These are phyloP conservation scores for Hyposoter didymator DNA, from an alignment of 2,888 invertebrate species.

Conservation along the genomic window DNA sequence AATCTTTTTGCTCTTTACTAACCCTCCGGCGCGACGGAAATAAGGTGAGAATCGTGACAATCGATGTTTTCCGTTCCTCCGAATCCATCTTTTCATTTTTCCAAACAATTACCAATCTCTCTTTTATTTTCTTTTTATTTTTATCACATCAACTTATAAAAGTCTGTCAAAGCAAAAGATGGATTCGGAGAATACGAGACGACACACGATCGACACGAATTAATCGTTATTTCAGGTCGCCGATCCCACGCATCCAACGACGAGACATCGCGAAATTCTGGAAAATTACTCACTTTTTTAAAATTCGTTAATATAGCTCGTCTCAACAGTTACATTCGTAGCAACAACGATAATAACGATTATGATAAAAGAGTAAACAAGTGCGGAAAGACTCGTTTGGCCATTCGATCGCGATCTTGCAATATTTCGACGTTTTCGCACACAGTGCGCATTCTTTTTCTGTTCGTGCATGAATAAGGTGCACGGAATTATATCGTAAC, in stretches of 20 bases:
- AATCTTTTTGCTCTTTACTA: not conserved
- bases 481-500: slow-evolving; percentile 52
- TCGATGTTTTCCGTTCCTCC: slow-evolving; percentile 1
- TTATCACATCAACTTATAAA: too few relatives aligned
- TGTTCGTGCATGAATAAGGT: slow-evolving; percentile 23
- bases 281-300: not conserved
- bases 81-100: not conserved
- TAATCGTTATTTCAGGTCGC: slow-evolving; percentile 29
- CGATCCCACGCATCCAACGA: not conserved
- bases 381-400: slow-evolving; percentile 47
- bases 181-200: slow-evolving; percentile 4
- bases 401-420: not conserved
- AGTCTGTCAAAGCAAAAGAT: not conserved
- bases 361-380: slow-evolving; percentile 12
- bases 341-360: not conserved
- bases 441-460: not conserved
- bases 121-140: too few relatives aligned
- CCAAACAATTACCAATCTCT: too few relatives aligned
- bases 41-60: slow-evolving; percentile 18
- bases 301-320: not conserved
- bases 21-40: slow-evolving; percentile 10
- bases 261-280: slow-evolving; percentile 8
- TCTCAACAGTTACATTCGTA: slow-evolving; percentile 14
- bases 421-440: slow-evolving; percentile 19
- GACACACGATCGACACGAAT: slow-evolving; percentile 23